These are phyloP conservation scores for Formica exsecta DNA, from an alignment of 1,140 invertebrate genomes.

Conservation along the genomic window DNA sequence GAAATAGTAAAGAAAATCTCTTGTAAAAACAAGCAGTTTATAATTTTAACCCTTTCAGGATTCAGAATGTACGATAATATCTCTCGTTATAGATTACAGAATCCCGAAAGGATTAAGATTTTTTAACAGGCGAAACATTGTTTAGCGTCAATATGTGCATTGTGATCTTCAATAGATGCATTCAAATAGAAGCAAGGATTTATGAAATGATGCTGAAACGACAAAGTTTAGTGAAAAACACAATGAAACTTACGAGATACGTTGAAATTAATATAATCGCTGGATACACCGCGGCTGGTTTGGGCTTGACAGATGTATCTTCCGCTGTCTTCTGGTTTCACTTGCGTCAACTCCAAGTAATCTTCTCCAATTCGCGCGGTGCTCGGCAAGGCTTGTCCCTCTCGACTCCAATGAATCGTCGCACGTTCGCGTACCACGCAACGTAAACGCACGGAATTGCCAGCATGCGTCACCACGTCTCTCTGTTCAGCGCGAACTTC, in stretches of 20 bases:
- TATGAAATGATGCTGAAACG: conserved; percentile 38
- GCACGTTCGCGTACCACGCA: conserved; percentile 87
- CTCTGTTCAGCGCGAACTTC: conserved; percentile 80
- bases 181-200: conserved; percentile 31
- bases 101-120: conserved; percentile 19
- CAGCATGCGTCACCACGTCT: conserved; percentile 86
- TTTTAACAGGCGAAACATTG: conserved; percentile 34
- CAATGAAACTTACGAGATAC: conserved; percentile 89
- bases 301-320: conserved; percentile 90
- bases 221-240: neutral
- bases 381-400: conserved; percentile 84
- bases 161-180: conserved; percentile 26
- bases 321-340: conserved; percentile 89
- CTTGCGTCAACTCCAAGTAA: conserved; percentile 82
- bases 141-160: conserved; percentile 25
- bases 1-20: conserved; percentile 30
- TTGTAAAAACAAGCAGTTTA: conserved; percentile 42
- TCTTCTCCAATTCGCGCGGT: conserved; percentile 81
- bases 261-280: conserved; percentile 90
- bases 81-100: neutral
- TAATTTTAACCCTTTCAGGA: conserved; percentile 21
- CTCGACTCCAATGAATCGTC: conserved; percentile 87
- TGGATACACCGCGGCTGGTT: conserved; percentile 84
- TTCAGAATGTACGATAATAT: neutral
- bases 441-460: conserved; percentile 87